These are phyloP conservation scores for Sylvietta virens DNA, from an alignment of 2,113 vertebrate genomes.

Conservation along the genomic window DNA sequence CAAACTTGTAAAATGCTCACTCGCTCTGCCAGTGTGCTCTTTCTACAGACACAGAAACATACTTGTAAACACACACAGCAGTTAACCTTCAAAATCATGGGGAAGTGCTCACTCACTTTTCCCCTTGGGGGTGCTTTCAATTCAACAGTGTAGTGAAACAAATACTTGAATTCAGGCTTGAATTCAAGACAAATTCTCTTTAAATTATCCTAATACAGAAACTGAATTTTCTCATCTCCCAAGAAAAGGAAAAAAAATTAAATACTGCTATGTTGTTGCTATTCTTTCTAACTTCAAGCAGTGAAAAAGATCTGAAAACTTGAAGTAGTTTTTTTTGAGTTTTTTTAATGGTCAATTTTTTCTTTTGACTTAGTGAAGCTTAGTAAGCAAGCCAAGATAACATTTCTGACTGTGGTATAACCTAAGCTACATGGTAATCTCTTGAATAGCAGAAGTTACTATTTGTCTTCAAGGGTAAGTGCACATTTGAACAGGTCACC, in stretches of 20 bases:
- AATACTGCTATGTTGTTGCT: neutral
- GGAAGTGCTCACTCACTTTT: neutral
- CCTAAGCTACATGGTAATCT: neutral
- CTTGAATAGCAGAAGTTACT: neutral
- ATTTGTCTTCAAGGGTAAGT: neutral
- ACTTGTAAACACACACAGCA: neutral
- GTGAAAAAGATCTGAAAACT: neutral
- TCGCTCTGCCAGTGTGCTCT: neutral
- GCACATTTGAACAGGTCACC: neutral
- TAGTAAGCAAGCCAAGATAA: neutral
- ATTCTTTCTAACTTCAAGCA: neutral
- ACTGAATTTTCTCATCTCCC: neutral
- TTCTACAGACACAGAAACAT: neutral
- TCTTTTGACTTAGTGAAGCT: neutral
- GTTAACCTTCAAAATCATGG: neutral
- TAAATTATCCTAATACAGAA: neutral
- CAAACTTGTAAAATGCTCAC: neutral
- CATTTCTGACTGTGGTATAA: neutral
- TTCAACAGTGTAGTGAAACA: neutral
- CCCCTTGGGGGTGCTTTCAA: neutral
- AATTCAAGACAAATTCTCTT: neutral
- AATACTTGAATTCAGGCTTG: neutral
- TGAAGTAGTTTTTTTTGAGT: neutral
- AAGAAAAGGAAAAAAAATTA: neutral
- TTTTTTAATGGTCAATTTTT: neutral